phyloP scores from a whole-genome alignment of 2,888 invertebrate genomes.

The Portevinia maculata region DNA sequence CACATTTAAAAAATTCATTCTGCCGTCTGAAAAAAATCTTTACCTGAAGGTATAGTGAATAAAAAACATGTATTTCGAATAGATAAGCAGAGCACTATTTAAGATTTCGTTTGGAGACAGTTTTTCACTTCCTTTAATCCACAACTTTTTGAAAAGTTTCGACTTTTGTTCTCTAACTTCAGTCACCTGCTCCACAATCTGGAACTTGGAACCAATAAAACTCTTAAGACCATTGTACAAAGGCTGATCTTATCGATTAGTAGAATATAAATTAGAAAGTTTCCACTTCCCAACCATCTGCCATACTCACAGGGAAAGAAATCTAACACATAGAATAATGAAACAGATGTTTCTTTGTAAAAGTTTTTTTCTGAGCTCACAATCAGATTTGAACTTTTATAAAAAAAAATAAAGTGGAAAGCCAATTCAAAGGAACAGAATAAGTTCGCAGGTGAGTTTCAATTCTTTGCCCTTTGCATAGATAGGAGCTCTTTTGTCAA shows the following conservation, averaged over 20 bases:
- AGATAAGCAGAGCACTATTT: too few relatives aligned
- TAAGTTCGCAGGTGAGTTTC: slow-evolving; percentile 25
- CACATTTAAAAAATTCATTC: too few relatives aligned
- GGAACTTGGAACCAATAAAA: slow-evolving; percentile 34
- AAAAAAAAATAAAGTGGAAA: slow-evolving; percentile 3
- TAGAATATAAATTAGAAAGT: slow-evolving; percentile 63
- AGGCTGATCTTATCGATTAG: slow-evolving; percentile 58
- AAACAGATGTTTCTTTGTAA: slow-evolving; percentile 54
- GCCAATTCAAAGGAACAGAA: slow-evolving; percentile 27
- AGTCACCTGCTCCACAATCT: neutral
- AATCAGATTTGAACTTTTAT: slow-evolving; percentile 56
- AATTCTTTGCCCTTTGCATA: slow-evolving; percentile 6
- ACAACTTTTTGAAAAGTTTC: slow-evolving; percentile 4
- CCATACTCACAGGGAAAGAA: slow-evolving; percentile 11
- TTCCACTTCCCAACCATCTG: slow-evolving; percentile 9
- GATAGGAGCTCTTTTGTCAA: slow-evolving; percentile 9
- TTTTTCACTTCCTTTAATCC: too few relatives aligned
- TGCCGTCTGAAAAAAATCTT: too few relatives aligned
- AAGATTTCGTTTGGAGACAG: too few relatives aligned
- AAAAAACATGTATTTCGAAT: too few relatives aligned
- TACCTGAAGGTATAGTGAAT: too few relatives aligned
- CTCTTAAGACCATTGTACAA: slow-evolving; percentile 41
- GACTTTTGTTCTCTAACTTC: neutral
- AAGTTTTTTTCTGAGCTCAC: slow-evolving; percentile 10
- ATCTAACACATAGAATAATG: slow-evolving; percentile 30